Base-by-base conservation (phyloP, 1,140 invertebrate species). In the Triops longicaudatus region DNA sequence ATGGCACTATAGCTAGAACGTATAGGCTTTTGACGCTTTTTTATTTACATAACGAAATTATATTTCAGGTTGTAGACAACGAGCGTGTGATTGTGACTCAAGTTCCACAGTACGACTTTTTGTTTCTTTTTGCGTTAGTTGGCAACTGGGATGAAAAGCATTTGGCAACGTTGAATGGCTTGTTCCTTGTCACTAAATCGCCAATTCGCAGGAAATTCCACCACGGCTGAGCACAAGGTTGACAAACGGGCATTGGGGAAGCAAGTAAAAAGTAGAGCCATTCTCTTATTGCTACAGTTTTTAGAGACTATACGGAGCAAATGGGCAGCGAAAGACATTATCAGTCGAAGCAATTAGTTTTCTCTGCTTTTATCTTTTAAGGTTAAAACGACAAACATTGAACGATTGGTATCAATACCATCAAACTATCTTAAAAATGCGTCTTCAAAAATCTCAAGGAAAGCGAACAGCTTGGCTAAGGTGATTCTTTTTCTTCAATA, bases 1-100 rank as follows among this genome's bases (percentile, higher is more conserved):
- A 17, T 63, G 50, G 50, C 50, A 22, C 50, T 63, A 63, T 63
- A 63, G 50, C 50, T 63, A 63, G 50, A 63, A 63, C 50, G 50
- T 22, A 63, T 63, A 63, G 50, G 50, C 50, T 63, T 63, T 9
- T 63, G 50, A 22, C n/a, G 0, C 17, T 63, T 63, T 9, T 63
- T 50, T 63, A 63, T 63, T 63, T 63, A 22, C 17, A 1, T 37
- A 63, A 63, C 14, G 50, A 63, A 63, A 63, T n/a, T 63, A 17
- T 6, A 63, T 22, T 63, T 63, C 50, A 63, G 2, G 2, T 63
- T 10, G 50, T 7, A 63, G 22, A 63, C 50, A 14, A 37, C 31
- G 2, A 37, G 31, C 31, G 7, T 37, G 31, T 63, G 50, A 63
- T 63, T 63, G 50, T 63, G 50, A n/a, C 17, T n/a, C 50, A n/a